Evolutionary conservation across 2,797 vertebrate species (phyloP).

Genomic region (Pteronotus mesoamericanus): DNA sequence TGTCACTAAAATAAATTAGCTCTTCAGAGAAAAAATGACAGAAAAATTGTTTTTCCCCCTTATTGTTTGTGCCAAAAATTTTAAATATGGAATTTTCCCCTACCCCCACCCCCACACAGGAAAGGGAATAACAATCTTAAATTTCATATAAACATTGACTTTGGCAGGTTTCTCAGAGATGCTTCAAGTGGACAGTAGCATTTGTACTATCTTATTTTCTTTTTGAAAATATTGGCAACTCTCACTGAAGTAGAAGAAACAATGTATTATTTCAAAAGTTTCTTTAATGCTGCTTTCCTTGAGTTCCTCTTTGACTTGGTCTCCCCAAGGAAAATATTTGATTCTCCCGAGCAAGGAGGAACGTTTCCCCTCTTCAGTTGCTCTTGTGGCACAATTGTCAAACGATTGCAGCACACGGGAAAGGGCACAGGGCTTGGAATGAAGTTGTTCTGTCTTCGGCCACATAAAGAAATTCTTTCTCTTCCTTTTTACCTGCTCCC

Average conservation of each 20-base stretch:
- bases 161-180: constrained; percentile 4
- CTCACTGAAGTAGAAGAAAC: neutral
- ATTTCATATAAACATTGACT: constrained; percentile 23
- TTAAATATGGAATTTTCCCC: neutral
- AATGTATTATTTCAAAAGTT: neutral
- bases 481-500: neutral
- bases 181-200: neutral
- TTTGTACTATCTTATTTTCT: neutral
- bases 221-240: neutral
- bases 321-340: neutral
- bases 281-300: neutral
- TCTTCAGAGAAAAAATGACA: neutral
- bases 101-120: neutral
- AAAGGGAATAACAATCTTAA: neutral
- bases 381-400: neutral
- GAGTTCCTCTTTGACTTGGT: neutral
- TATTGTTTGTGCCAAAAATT: neutral
- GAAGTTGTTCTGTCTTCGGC: neutral
- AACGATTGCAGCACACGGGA: neutral
- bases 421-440: neutral
- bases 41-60: neutral
- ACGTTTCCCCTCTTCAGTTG: neutral
- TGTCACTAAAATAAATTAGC: constrained; percentile 9
- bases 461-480: neutral
- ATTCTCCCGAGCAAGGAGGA: neutral